Evolutionary conservation across 64 coral and sea anemone species (phyloP).

Genomic region (Montipora sp.): DNA sequence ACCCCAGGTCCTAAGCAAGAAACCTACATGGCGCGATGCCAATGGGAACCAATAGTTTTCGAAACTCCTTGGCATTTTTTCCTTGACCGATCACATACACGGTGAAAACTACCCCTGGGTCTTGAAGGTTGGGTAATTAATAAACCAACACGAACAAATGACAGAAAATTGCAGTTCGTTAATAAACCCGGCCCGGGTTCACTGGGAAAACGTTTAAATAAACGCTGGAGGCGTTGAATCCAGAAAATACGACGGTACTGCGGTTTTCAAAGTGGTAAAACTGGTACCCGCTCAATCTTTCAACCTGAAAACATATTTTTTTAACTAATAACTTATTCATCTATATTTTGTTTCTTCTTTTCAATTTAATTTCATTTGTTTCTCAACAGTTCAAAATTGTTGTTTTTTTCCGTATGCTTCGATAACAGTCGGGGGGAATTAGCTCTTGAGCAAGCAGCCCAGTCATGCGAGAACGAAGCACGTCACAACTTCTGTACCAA

Average conservation of each 20-base stretch:
- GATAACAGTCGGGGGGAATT: too few species aligned
- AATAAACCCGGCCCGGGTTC: not conserved
- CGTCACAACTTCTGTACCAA: not conserved
- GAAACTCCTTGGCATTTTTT: not conserved
- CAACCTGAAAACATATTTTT: not conserved
- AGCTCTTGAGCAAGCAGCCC: too few species aligned
- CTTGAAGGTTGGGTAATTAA: too few species aligned
- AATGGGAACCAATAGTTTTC: not conserved
- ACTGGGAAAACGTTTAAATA: not conserved
- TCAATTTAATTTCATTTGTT: too few species aligned
- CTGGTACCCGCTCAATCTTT: not conserved
- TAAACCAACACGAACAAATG: too few species aligned
- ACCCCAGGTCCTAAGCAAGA: not conserved
- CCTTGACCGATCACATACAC: not conserved
- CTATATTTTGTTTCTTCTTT: too few species aligned
- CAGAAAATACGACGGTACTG: not conserved
- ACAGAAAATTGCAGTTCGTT: too few species aligned
- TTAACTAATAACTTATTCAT: not conserved
- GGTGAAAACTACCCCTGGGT: not conserved
- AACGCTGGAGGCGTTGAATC: not conserved
- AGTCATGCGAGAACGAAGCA: not conserved
- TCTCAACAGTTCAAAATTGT: too few species aligned
- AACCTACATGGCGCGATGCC: not conserved
- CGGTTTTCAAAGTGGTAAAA: not conserved
- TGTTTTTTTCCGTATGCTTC: too few species aligned